Conservation (phyloP, 2,888 invertebrate genomes). For the Patella depressa region DNA sequence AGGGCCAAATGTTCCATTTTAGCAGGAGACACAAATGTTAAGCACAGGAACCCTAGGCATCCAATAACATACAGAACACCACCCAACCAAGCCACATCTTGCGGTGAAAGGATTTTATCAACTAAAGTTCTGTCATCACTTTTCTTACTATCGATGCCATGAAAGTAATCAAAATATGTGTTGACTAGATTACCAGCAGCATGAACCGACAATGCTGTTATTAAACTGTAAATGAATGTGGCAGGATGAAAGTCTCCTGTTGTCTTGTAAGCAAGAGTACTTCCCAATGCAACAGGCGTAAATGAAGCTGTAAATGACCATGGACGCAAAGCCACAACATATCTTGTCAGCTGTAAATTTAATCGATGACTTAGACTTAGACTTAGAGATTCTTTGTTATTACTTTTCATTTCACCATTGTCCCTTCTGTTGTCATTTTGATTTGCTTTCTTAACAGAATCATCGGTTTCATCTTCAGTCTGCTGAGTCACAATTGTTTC, state of each 20-base stretch:
- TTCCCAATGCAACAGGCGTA: slow-evolving; percentile 90
- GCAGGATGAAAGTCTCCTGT: slow-evolving; percentile 80
- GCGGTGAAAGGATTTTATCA: slow-evolving; percentile 88
- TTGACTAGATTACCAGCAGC: slow-evolving; percentile 97
- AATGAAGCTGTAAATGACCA: slow-evolving; percentile 95
- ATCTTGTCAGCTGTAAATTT: slow-evolving; percentile 32
- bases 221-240: slow-evolving; percentile 82
- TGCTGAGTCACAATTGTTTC: too few relatives aligned
- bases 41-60: slow-evolving; percentile 84
- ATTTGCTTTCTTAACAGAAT: too few relatives aligned
- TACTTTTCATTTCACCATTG: too few relatives aligned
- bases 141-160: slow-evolving; percentile 88
- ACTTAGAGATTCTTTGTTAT: neutral
- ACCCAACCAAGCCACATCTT: slow-evolving; percentile 89
- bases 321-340: slow-evolving; percentile 83
- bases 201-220: slow-evolving; percentile 92
- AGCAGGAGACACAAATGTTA: slow-evolving; percentile 87
- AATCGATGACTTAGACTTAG: neutral
- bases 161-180: slow-evolving; percentile 94
- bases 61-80: slow-evolving; percentile 89
- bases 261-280: slow-evolving; percentile 88
- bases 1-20: slow-evolving; percentile 94
- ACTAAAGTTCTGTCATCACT: slow-evolving; percentile 95
- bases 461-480: too few relatives aligned
- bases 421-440: too few relatives aligned